Conservation (phyloP, 2,113 vertebrate species). For the Labeo catla region DNA sequence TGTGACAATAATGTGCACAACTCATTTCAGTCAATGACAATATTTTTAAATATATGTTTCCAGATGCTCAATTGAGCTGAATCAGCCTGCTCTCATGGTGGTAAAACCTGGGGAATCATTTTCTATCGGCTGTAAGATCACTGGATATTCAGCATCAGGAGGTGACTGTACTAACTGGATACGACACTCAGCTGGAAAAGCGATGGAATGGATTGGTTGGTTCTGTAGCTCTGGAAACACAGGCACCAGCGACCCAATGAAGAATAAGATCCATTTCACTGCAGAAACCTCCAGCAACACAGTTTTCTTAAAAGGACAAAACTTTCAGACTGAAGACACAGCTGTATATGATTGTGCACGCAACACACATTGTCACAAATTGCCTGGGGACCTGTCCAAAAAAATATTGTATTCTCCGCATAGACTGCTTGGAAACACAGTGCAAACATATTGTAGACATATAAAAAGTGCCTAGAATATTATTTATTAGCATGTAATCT, state of each 20-base stretch:
- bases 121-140: conserved; percentile 27
- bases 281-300: too few relatives aligned
- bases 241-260: not conserved
- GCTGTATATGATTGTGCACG: too few relatives aligned
- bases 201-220: conserved; percentile 28
- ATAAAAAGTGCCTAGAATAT: not conserved
- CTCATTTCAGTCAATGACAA: too few relatives aligned
- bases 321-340: too few relatives aligned
- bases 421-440: not conserved
- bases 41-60: too few relatives aligned
- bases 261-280: not conserved
- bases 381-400: too few relatives aligned
- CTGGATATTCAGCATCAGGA: conserved; percentile 17
- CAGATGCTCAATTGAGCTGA: too few relatives aligned
- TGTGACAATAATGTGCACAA: not conserved
- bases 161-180: conserved; percentile 34
- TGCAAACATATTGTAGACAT: not conserved
- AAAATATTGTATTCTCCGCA: not conserved
- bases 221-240: not conserved
- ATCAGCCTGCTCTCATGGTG: too few relatives aligned
- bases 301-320: too few relatives aligned
- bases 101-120: conserved; percentile 35
- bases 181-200: not conserved
- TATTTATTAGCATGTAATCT: not conserved
- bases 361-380: too few relatives aligned